Conservation (phyloP, 2,888 invertebrate species). For the Cephus sareptanus region DNA sequence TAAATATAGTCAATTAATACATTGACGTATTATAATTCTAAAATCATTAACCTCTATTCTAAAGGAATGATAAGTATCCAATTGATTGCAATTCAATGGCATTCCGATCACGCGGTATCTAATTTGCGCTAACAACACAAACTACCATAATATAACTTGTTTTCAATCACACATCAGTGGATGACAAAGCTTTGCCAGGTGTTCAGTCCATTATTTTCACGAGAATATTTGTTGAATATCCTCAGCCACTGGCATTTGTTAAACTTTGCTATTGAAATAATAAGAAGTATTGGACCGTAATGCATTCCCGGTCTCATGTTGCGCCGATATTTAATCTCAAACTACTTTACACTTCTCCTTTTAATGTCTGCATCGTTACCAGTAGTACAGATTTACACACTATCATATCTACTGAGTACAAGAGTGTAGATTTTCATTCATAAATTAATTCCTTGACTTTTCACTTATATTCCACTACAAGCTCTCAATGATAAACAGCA, state of each 20-base stretch:
- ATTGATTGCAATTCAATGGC: background rate
- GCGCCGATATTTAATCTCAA: constrained; percentile 3
- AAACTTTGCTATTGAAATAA: background rate
- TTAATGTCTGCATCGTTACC: background rate
- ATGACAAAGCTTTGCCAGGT: background rate
- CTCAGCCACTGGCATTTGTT: background rate
- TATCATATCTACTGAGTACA: background rate
- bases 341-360: background rate
- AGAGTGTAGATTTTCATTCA: background rate
- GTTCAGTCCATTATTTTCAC: background rate
- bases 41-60: background rate
- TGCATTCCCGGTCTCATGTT: background rate
- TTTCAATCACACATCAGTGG: background rate
- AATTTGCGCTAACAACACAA: background rate
- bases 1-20: background rate
- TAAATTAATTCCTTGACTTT: background rate
- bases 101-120: background rate
- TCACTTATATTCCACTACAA: background rate
- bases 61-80: background rate
- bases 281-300: background rate
- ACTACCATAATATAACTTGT: background rate
- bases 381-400: background rate
- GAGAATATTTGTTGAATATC: background rate
- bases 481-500: background rate
- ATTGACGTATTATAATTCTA: background rate